phyloP scores from a whole-genome alignment of 2,113 vertebrate genomes.

The Dermatemys mawii region DNA sequence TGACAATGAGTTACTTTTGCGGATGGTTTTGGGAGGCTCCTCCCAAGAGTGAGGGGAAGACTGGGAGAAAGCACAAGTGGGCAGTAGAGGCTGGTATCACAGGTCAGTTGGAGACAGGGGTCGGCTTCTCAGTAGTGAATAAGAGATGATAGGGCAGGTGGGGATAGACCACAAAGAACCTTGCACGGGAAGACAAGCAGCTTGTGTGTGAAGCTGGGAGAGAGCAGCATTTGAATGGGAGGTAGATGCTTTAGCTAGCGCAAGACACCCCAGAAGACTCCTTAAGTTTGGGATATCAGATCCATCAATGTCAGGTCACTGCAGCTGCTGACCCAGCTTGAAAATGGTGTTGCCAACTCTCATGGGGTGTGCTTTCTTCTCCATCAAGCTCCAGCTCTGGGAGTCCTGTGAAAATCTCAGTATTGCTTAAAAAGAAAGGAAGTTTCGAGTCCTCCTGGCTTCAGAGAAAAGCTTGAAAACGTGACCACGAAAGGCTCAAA shows the following conservation, averaged over 20 bases:
- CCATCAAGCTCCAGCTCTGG: neutral
- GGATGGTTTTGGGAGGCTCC: neutral
- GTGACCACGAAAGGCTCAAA: neutral
- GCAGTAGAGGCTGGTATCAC: neutral
- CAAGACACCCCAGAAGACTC: no score
- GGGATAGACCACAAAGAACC: neutral
- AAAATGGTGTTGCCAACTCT: neutral
- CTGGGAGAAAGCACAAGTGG: neutral
- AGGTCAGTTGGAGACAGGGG: neutral
- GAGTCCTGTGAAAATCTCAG: neutral
- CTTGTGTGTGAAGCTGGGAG: neutral
- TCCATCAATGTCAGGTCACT: no score
- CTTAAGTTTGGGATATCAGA: no score
- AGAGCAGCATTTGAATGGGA: neutral
- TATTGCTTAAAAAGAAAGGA: neutral
- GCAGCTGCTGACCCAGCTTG: no score
- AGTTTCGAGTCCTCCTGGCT: neutral
- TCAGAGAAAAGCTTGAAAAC: neutral
- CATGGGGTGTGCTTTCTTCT: neutral
- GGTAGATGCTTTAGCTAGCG: no score
- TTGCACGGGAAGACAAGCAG: neutral
- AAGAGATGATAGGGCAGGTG: neutral
- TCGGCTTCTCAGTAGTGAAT: neutral
- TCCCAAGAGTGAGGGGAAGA: neutral
- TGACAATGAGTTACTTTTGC: neutral